These are phyloP conservation scores for Limenitis camilla DNA, from an alignment of 2,888 invertebrate genomes.

Conservation along the genomic window DNA sequence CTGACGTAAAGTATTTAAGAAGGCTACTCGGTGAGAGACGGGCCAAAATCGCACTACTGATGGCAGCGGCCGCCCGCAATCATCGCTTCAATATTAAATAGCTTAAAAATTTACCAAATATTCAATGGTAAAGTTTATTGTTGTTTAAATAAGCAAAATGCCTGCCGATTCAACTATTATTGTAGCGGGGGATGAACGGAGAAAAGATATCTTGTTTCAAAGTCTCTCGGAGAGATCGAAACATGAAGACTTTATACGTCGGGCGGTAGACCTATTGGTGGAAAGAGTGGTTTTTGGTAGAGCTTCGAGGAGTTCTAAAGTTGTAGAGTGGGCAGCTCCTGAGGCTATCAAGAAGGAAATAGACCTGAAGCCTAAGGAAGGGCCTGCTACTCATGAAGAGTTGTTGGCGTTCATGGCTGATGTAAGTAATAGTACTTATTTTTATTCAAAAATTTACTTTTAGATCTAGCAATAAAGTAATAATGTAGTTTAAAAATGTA, in stretches of 20 bases:
- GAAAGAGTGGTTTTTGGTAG: constrained; percentile 85
- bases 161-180: constrained; percentile 66
- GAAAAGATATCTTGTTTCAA: constrained; percentile 59
- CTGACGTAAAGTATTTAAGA: constrained; percentile 62
- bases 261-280: constrained; percentile 81
- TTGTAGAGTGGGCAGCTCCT: constrained; percentile 88
- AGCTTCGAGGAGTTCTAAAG: constrained; percentile 80
- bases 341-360: constrained; percentile 79
- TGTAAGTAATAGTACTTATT: constrained; percentile 64
- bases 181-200: constrained; percentile 44
- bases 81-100: constrained; percentile 7
- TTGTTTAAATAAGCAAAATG: constrained; percentile 40
- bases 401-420: constrained; percentile 79
- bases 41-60: constrained; percentile 52
- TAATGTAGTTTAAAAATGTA: not conserved
- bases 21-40: constrained; percentile 47
- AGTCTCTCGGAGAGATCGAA: constrained; percentile 77
- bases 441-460: not conserved
- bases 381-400: constrained; percentile 78
- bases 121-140: constrained; percentile 15
- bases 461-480: not conserved
- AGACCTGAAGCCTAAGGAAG: constrained; percentile 77
- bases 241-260: constrained; percentile 83
- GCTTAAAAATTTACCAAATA: constrained; percentile 8
- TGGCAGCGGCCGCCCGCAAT: constrained; percentile 55